These are phyloP conservation scores for Branchipolynoe longqiensis DNA, from an alignment of 2,888 invertebrate genomes.

Conservation along the genomic window DNA sequence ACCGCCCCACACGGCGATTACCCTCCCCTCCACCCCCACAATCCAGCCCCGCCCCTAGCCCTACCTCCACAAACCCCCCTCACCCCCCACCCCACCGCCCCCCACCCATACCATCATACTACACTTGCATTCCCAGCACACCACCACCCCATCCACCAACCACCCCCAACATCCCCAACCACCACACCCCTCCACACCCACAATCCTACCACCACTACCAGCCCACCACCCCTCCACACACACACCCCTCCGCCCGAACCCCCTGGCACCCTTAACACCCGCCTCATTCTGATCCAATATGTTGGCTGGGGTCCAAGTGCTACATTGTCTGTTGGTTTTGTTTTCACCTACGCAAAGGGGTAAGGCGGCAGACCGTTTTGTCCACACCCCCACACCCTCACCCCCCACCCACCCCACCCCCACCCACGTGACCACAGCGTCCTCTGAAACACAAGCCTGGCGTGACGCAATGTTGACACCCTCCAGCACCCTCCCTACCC, in stretches of 20 bases:
- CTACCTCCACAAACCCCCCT: background rate
- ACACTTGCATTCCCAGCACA: background rate
- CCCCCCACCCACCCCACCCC: background rate
- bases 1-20: background rate
- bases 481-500: background rate
- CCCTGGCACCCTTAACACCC: too few species aligned
- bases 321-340: constrained; percentile 11
- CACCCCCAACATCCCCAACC: background rate
- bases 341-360: background rate
- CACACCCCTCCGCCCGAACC: too few species aligned
- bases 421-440: background rate
- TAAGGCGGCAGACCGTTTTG: background rate
- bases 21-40: background rate
- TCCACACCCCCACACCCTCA: background rate
- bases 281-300: too few species aligned
- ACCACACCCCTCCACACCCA: background rate
- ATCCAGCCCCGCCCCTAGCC: background rate
- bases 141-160: background rate
- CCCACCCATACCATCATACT: background rate
- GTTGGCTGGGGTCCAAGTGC: constrained; percentile 19
- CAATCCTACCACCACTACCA: background rate
- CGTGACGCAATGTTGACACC: constrained; percentile 32
- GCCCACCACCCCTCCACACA: background rate
- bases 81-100: background rate
- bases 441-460: background rate